Evolutionary conservation across 1,140 invertebrate genomes (phyloP).

Genomic region (Eufriesea mexicana): DNA sequence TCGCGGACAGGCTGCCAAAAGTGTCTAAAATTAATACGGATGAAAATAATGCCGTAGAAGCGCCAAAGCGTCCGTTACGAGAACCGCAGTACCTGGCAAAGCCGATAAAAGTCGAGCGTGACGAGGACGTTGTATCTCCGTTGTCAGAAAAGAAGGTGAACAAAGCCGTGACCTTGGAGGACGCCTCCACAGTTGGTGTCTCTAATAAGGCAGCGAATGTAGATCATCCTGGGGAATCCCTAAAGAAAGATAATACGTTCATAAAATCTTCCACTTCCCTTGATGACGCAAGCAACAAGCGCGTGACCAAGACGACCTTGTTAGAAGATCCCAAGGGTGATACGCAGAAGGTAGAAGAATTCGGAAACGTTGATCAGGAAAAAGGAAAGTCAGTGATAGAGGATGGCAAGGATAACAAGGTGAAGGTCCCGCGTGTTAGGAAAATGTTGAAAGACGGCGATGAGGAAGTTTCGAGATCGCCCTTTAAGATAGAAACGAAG

Average conservation of each 20-base stretch:
- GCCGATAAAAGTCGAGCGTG: constrained; percentile 34
- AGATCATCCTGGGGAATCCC: background rate
- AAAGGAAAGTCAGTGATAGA: background rate
- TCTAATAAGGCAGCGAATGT: background rate
- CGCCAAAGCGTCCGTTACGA: constrained; percentile 61
- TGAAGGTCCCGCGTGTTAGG: background rate
- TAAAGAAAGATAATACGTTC: background rate
- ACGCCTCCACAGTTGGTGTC: background rate
- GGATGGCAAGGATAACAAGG: constrained; percentile 2
- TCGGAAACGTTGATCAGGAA: background rate
- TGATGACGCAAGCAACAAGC: background rate
- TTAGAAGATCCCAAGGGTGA: constrained; percentile 2
- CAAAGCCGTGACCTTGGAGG: constrained; percentile 57
- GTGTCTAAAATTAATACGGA: constrained; percentile 71
- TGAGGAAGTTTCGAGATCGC: background rate
- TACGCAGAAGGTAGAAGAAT: background rate
- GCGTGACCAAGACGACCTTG: constrained; percentile 38
- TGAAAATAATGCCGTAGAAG: constrained; percentile 71
- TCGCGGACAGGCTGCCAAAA: constrained; percentile 63
- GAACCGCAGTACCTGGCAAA: constrained; percentile 57
- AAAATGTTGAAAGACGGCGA: background rate
- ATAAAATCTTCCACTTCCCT: background rate
- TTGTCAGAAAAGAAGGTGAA: constrained; percentile 50
- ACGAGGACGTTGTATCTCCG: constrained; percentile 32
- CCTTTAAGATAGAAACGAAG: background rate